phyloP scores from a whole-genome alignment of 2,888 invertebrate species.

The Diogma glabrata region DNA sequence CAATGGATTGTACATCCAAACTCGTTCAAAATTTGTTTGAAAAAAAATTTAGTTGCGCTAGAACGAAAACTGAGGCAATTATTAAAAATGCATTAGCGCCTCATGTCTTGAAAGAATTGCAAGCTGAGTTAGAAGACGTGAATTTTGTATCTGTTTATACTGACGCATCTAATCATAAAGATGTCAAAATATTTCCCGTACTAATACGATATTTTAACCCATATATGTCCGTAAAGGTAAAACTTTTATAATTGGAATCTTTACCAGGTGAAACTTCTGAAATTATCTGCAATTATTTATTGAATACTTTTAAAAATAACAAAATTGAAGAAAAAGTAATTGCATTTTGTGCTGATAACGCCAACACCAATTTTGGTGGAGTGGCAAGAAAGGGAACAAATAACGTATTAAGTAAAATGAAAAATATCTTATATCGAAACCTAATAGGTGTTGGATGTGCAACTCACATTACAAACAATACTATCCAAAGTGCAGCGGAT shows the following conservation, averaged over 20 bases:
- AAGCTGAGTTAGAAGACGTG: not conserved
- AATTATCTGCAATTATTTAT: constrained; percentile 8
- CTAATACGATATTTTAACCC: constrained; percentile 10
- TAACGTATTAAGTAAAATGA: not conserved
- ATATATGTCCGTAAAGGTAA: constrained; percentile 8
- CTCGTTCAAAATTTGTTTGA: constrained; percentile 9
- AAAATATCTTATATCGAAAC: too few relatives aligned
- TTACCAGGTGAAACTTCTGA: constrained; percentile 12
- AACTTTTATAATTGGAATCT: constrained; percentile 10
- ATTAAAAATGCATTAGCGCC: constrained; percentile 8
- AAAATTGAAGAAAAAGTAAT: not conserved
- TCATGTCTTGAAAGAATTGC: not conserved
- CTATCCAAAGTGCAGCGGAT: too few relatives aligned
- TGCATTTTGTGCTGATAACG: constrained; percentile 1
- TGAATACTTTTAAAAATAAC: not conserved
- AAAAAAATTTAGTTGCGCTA: constrained; percentile 11
- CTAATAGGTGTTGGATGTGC: too few relatives aligned
- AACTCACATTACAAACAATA: too few relatives aligned
- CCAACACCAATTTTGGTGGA: constrained; percentile 6
- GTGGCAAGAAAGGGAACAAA: not conserved
- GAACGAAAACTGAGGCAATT: constrained; percentile 11
- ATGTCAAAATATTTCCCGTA: constrained; percentile 12
- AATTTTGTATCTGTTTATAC: constrained; percentile 9
- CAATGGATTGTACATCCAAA: constrained; percentile 13
- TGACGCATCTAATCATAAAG: constrained; percentile 14